Percentiles rank a stretch among this genome's conserved stretches.
phyloP scores from a whole-genome alignment of 1,140 invertebrate genomes.

The Ceratina australensis region DNA sequence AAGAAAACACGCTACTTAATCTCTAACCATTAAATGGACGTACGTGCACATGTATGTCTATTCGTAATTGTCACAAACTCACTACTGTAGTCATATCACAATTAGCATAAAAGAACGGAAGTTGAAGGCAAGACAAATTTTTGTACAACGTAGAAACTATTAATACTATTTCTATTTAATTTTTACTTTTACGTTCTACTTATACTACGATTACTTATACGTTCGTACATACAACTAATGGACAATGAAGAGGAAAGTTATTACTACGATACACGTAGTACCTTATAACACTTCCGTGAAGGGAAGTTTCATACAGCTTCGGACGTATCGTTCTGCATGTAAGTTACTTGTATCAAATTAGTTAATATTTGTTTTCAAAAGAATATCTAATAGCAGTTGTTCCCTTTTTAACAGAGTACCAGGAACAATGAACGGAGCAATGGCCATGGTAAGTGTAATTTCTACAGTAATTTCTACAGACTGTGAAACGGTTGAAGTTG shows the following conservation, averaged over 20 bases:
- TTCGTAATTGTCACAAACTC: slow-evolving; percentile 6
- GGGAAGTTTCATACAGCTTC: slow-evolving; percentile 25
- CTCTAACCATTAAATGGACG: slow-evolving; percentile 41
- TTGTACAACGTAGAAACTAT: not conserved
- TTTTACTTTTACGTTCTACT: not conserved
- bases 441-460: slow-evolving; percentile 71
- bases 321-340: slow-evolving; percentile 24
- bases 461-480: not conserved
- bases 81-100: slow-evolving; percentile 45
- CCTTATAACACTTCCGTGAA: slow-evolving; percentile 53
- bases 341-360: slow-evolving; percentile 18
- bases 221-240: not conserved
- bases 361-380: not conserved
- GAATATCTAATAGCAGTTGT: not conserved
- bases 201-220: not conserved
- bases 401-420: not conserved
- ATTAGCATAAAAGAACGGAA: not conserved
- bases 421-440: slow-evolving; percentile 73
- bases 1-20: not conserved
- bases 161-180: not conserved
- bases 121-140: not conserved
- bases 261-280: not conserved
- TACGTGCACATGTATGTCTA: not conserved
- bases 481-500: not conserved
- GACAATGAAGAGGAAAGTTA: not conserved